Evolutionary conservation across 2,888 invertebrate species (phyloP).

Genomic region (Tridacna gigas): DNA sequence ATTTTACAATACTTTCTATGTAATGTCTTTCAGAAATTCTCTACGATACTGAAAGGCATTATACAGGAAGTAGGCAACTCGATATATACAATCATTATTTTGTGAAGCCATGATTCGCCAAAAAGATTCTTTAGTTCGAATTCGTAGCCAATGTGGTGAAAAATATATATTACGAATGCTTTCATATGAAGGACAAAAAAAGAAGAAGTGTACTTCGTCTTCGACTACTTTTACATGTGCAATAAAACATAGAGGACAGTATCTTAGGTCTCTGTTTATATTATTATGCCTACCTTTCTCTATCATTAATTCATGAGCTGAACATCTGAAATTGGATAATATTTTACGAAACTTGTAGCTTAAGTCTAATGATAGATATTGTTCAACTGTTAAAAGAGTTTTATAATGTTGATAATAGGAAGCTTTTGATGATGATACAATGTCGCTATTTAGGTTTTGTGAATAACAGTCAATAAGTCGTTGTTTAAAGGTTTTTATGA

Average conservation of each 20-base stretch:
- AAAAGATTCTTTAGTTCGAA: too few species aligned
- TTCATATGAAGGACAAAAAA: constrained; percentile 28
- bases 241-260: constrained; percentile 24
- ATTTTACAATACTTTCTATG: too few species aligned
- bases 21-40: too few species aligned
- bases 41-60: too few species aligned
- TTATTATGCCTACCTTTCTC: constrained; percentile 39
- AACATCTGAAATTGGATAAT: constrained; percentile 35
- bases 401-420: constrained; percentile 9
- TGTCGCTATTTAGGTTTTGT: constrained; percentile 11
- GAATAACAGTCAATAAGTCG: constrained; percentile 16
- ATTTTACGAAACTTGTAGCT: constrained; percentile 1
- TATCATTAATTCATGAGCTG: constrained; percentile 31
- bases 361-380: constrained; percentile 21
- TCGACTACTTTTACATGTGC: constrained; percentile 32
- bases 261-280: constrained; percentile 34
- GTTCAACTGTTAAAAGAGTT: constrained; percentile 13
- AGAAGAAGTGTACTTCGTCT: constrained; percentile 34
- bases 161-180: constrained; percentile 22
- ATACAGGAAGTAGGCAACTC: too few species aligned
- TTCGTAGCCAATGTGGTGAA: constrained; percentile 8
- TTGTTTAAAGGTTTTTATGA: constrained; percentile 19
- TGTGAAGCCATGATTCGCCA: too few species aligned
- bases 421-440: constrained; percentile 4
- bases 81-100: too few species aligned